Conservation (phyloP, 2,113 vertebrate species). For the Lagopus muta region DNA sequence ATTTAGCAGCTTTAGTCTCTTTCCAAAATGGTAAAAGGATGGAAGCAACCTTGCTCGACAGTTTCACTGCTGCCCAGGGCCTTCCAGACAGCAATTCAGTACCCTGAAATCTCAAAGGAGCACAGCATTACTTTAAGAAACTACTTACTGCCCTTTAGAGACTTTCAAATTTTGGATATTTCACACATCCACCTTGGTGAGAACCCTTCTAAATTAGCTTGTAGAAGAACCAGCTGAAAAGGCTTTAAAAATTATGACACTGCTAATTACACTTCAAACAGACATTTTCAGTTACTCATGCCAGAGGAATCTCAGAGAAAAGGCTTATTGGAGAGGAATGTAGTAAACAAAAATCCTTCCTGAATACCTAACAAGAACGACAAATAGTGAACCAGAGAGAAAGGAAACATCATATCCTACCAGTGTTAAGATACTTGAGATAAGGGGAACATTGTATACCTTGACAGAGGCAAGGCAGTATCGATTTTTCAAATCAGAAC, state of each 20-base stretch:
- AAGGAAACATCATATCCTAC: background rate
- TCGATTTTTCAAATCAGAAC: background rate
- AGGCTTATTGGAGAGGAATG: conserved; percentile 11
- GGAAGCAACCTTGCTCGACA: background rate
- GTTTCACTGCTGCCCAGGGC: background rate
- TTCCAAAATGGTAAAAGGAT: background rate
- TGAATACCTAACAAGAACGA: background rate
- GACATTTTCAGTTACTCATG: conserved; percentile 34
- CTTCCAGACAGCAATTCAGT: background rate
- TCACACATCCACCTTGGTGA: background rate
- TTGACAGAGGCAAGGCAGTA: rapidly evolving
- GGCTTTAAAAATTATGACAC: background rate
- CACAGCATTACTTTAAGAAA: rapidly evolving
- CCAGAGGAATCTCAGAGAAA: background rate
- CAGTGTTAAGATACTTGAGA: background rate
- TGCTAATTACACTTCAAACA: background rate
- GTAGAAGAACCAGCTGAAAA: background rate
- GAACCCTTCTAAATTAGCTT: background rate
- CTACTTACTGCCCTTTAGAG: background rate
- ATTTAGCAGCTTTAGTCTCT: background rate
- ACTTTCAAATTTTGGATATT: background rate
- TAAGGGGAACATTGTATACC: background rate
- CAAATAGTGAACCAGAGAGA: background rate
- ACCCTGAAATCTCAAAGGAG: background rate
- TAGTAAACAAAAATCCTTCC: conserved; percentile 17